phyloP scores from a whole-genome alignment of 2,797 vertebrate genomes.

The Morelia viridis region DNA sequence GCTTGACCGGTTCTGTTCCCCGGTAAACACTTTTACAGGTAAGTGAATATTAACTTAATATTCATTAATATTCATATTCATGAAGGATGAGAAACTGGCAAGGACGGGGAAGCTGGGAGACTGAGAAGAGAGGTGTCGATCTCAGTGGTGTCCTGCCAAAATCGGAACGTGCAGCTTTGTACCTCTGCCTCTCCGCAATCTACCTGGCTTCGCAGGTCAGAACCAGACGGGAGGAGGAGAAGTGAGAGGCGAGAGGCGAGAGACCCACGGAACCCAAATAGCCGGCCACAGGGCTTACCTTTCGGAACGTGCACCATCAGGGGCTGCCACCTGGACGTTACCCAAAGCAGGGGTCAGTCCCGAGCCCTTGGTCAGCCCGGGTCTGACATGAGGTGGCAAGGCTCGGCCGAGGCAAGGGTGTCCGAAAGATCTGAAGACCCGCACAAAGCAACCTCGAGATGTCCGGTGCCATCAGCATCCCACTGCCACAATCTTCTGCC shows the following conservation, averaged over 20 bases:
- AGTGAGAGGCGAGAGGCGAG: too few species aligned
- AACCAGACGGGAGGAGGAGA: background rate
- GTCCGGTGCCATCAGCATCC: background rate
- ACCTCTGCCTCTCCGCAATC: background rate
- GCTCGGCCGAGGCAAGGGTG: background rate
- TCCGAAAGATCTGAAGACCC: too few species aligned
- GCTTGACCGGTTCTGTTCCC: background rate
- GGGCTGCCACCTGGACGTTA: too few species aligned
- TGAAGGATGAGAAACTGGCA: background rate
- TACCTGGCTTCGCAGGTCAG: background rate
- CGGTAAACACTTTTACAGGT: background rate
- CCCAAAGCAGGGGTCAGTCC: background rate
- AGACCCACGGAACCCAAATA: background rate
- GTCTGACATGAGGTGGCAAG: background rate
- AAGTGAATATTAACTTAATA: background rate
- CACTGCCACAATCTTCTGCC: background rate
- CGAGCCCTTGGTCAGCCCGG: rapidly evolving
- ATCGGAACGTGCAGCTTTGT: background rate
- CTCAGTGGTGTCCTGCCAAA: background rate
- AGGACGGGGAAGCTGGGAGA: background rate
- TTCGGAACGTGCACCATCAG: background rate
- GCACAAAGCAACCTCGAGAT: too few species aligned
- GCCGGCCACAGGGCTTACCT: background rate
- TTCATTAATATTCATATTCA: too few species aligned
- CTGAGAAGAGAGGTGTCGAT: background rate